Evolutionary conservation across 2,888 invertebrate genomes (phyloP).

Genomic region (Meghimatium bilineatum): DNA sequence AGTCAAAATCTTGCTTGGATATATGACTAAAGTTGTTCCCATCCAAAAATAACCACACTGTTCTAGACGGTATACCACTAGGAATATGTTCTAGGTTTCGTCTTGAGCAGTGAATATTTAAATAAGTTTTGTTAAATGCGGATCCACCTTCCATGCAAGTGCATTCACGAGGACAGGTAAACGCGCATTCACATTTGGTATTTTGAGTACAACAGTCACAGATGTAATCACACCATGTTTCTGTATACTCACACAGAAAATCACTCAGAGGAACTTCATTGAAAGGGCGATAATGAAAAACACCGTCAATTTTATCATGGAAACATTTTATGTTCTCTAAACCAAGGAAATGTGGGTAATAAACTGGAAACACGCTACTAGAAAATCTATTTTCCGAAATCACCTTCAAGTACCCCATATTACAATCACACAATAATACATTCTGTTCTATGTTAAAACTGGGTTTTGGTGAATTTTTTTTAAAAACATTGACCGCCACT

Average conservation of each 20-base stretch:
- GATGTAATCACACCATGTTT: slow-evolving; percentile 24
- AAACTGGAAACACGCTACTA: background rate
- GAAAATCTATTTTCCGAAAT: slow-evolving; percentile 18
- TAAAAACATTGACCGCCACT: background rate
- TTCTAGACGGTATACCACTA: slow-evolving; percentile 55
- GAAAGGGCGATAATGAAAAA: slow-evolving; percentile 9
- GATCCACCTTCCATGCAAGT: slow-evolving; percentile 47
- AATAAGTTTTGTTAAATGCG: slow-evolving; percentile 10
- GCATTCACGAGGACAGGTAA: slow-evolving; percentile 49
- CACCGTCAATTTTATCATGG: background rate
- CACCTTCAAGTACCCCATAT: slow-evolving; percentile 51
- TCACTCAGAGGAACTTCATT: slow-evolving; percentile 45
- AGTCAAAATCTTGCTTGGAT: background rate
- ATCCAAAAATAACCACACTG: slow-evolving; percentile 59
- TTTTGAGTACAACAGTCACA: slow-evolving; percentile 43
- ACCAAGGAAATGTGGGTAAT: slow-evolving; percentile 32
- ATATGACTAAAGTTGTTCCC: slow-evolving; percentile 58
- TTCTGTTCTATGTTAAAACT: slow-evolving; percentile 35
- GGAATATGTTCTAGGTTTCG: slow-evolving; percentile 55
- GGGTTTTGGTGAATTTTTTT: slow-evolving; percentile 41
- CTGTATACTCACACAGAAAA: slow-evolving; percentile 44
- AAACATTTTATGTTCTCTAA: slow-evolving; percentile 23
- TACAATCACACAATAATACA: slow-evolving; percentile 46
- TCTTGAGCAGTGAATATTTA: slow-evolving; percentile 54
- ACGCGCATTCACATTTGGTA: slow-evolving; percentile 39